phyloP scores from a whole-genome alignment of 35 echinoderm and acorn worm genomes.

The Ophiothrix spiculata region DNA sequence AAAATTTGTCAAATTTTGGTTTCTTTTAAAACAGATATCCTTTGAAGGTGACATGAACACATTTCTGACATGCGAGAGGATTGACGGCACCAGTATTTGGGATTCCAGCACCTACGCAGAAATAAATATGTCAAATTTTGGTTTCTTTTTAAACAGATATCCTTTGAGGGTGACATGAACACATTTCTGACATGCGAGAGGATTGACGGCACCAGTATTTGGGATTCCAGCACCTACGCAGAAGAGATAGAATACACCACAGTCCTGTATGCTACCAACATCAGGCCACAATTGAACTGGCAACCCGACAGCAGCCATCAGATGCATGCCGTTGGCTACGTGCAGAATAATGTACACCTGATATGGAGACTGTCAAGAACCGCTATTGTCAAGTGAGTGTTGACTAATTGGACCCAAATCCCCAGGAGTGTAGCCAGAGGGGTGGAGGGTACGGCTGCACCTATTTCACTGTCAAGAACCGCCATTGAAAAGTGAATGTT shows the following conservation, averaged over 20 bases:
- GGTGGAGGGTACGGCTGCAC: background rate
- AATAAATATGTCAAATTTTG: no score
- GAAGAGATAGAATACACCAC: conserved; percentile 51
- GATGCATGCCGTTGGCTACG: conserved; percentile 37
- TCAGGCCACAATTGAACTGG: conserved; percentile 18
- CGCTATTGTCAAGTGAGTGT: conserved; percentile 68
- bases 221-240: conserved; percentile 34
- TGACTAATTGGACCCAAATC: background rate
- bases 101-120: conserved; percentile 31
- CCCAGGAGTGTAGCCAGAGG: background rate
- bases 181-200: conserved; percentile 38
- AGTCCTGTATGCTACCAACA: conserved; percentile 62
- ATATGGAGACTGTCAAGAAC: conserved; percentile 63
- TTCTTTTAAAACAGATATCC: no score
- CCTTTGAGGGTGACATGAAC: conserved; percentile 40
- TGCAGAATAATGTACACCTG: conserved; percentile 64
- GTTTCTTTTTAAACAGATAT: no score
- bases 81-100: conserved; percentile 53
- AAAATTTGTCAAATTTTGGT: no score
- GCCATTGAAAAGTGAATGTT: background rate
- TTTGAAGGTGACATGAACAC: conserved; percentile 44
- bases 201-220: conserved; percentile 48
- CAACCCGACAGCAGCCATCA: background rate
- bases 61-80: conserved; percentile 33
- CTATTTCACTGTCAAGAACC: background rate